Base-by-base conservation (phyloP, 2,888 invertebrate genomes). In the Leuctra nigra region DNA sequence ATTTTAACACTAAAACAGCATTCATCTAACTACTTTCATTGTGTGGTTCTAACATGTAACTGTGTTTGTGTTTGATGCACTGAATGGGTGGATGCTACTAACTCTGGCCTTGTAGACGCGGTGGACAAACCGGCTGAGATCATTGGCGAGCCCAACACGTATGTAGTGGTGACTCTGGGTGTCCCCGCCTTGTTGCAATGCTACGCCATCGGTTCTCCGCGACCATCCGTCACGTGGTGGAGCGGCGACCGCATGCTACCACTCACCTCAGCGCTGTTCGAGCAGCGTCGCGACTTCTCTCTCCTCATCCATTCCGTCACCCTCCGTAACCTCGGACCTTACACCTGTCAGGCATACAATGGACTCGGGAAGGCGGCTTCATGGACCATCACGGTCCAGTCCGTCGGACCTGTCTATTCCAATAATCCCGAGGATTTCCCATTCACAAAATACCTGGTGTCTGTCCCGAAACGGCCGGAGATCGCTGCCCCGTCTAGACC, bases 311-410 rank as follows among this genome's bases (percentile, higher is more conserved):
- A 83, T 54, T 75, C 80, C 1, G 82, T 94, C 13, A 77, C 81
- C 33, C 66, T 85, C 18, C 79, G 82, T 4, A 87, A 87, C 66
- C 78, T 91, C 54, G 95, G 94, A 3, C 79, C 84, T 52, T 96
- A 96, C 73, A 86, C 86, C 4, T 96, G 96, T 68, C 87, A 89
- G 67, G 94, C 91, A 3, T 94, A 87, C 72, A 94, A 94, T 68
- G 91, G 89, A 1, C 69, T 81, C 7, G 86, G 84, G 11, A 81
- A 82, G 63, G 83, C 93, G 4, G 86, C 86, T 1, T 84, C 87
- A 47, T 87, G 88, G 83, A 79, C 83, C 13, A 80, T 90, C 6
- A 78, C 80, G 0, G 77, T 94, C 13, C 82, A 82, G 66, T 87
- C 88, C 0, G 73, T 83, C 61, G 84, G 84, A 16, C 85, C 87